Conservation (phyloP, 2,113 vertebrate genomes). For the Platichthys stellatus region DNA sequence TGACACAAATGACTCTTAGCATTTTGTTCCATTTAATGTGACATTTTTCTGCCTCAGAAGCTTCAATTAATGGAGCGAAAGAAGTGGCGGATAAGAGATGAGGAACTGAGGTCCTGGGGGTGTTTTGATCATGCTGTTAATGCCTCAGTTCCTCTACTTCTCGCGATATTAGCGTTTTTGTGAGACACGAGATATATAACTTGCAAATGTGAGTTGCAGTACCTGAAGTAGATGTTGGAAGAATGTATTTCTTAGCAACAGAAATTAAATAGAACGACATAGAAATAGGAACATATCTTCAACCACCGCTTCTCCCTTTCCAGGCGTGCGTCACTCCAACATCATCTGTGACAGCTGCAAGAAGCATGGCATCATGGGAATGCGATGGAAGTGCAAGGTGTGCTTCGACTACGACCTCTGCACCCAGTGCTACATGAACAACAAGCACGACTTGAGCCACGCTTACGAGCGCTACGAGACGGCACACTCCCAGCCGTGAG, state of each 20-base stretch:
- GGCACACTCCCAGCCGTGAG: conserved; percentile 95
- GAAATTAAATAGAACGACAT: background rate
- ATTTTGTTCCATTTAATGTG: conserved; percentile 68
- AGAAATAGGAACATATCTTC: background rate
- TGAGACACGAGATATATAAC: background rate
- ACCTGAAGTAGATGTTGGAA: background rate
- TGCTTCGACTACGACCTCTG: conserved; percentile 98
- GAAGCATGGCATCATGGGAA: conserved; percentile 96
- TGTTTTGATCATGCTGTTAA: conserved; percentile 48
- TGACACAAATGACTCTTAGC: conserved; percentile 56
- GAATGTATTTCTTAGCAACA: background rate
- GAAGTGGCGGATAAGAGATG: conserved; percentile 27
- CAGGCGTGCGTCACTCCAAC: conserved; percentile 97
- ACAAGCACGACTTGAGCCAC: conserved; percentile 92
- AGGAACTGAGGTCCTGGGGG: conserved; percentile 27
- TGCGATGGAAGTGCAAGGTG: conserved; percentile 98
- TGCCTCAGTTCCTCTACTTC: conserved; percentile 30
- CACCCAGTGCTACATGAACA: conserved; percentile 98
- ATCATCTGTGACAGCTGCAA: conserved; percentile 99
- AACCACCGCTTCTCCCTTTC: background rate
- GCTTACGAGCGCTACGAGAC: conserved; percentile 97
- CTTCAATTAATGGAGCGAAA: conserved; percentile 67
- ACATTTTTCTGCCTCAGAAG: conserved; percentile 68
- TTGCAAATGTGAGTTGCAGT: background rate
- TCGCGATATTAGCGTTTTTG: background rate